Conservation (phyloP, 2,888 invertebrate species). For the Catocala fraxini region DNA sequence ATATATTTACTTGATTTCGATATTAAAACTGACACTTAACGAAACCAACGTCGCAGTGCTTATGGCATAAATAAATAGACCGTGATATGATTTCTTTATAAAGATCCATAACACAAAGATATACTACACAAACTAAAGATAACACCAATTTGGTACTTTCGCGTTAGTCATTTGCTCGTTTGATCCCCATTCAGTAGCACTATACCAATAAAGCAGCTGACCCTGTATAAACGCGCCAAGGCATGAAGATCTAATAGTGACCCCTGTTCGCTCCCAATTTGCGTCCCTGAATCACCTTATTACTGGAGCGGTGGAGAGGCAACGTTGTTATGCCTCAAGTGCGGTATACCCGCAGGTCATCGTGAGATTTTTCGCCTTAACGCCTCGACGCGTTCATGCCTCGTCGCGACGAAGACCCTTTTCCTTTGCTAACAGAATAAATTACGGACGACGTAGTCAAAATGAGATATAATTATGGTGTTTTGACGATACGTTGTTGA, state of each 20-base stretch:
- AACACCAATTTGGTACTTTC: too few relatives aligned
- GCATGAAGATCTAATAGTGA: conserved; percentile 15
- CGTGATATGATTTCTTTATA: too few relatives aligned
- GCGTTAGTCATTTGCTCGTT: too few relatives aligned
- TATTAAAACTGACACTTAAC: too few relatives aligned
- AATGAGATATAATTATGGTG: conserved; percentile 16
- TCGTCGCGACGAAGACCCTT: conserved; percentile 12
- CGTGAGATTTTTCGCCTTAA: conserved; percentile 22
- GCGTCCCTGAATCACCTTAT: conserved; percentile 18
- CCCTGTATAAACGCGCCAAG: neutral
- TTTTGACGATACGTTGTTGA: neutral
- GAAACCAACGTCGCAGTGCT: too few relatives aligned
- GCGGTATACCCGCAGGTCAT: conserved; percentile 17
- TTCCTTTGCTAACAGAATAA: conserved; percentile 15
- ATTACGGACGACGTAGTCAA: conserved; percentile 10
- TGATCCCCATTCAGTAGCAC: too few relatives aligned
- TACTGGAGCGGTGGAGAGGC: conserved; percentile 17
- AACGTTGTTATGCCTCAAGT: conserved; percentile 21
- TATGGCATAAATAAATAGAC: too few relatives aligned
- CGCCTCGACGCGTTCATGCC: conserved; percentile 19
- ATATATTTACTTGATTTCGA: too few relatives aligned
- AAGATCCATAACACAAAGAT: too few relatives aligned
- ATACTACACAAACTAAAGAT: too few relatives aligned
- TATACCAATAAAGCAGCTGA: neutral
- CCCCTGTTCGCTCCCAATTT: conserved; percentile 22